These are phyloP conservation scores for Andrena haemorrhoa DNA, from an alignment of 2,888 invertebrate genomes.

Conservation along the genomic window DNA sequence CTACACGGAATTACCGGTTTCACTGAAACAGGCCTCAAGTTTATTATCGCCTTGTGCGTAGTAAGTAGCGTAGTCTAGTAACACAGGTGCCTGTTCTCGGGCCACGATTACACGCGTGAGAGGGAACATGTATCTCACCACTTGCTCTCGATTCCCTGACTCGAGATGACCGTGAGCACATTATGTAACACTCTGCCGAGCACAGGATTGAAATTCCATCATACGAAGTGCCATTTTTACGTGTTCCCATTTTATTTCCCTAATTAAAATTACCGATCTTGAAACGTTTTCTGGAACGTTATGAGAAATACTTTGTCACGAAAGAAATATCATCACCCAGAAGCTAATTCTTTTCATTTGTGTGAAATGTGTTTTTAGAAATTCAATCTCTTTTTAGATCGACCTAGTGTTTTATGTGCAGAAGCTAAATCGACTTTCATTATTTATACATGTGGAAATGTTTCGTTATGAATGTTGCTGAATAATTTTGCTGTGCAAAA, in stretches of 20 bases:
- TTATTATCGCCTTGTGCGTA: constrained; percentile 21
- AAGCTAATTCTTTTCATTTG: background rate
- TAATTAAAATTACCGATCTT: background rate
- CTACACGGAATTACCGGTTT: constrained; percentile 19
- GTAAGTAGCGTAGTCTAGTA: constrained; percentile 4
- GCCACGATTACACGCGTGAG: constrained; percentile 30
- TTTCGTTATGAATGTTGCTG: background rate
- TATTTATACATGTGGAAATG: too few species aligned
- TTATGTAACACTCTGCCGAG: background rate
- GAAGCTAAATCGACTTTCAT: too few species aligned
- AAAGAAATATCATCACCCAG: background rate
- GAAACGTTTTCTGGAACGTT: background rate
- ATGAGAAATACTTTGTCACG: background rate
- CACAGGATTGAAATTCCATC: background rate
- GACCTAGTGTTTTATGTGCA: background rate
- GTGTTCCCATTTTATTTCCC: background rate
- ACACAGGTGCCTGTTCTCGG: constrained; percentile 39
- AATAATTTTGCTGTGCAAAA: background rate
- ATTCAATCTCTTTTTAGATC: too few species aligned
- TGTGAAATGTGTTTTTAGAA: background rate
- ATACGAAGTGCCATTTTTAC: background rate
- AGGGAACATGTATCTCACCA: constrained; percentile 12
- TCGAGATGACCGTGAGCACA: constrained; percentile 4
- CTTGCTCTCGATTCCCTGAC: constrained; percentile 5
- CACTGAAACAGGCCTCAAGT: constrained; percentile 21